Evolutionary conservation across 2,797 vertebrate genomes (phyloP).

Genomic region (Chromobotia macracanthus): DNA sequence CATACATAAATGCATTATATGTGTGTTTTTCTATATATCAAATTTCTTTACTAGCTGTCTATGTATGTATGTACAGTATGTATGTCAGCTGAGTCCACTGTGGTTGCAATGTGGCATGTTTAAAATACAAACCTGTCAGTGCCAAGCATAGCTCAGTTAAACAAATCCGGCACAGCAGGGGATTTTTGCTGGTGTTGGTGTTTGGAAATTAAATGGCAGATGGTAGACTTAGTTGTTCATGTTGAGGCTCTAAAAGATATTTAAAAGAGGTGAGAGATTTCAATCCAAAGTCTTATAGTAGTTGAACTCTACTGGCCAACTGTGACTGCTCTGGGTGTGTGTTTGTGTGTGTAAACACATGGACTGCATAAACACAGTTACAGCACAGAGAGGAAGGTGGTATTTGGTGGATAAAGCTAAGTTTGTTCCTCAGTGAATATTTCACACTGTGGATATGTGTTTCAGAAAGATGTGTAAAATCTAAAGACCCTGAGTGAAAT

Average conservation of each 20-base stretch:
- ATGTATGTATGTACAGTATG: neutral
- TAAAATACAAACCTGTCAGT: neutral
- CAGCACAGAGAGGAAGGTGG: conserved; percentile 41
- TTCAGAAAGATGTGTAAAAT: conserved; percentile 60
- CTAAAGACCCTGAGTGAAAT: conserved; percentile 51
- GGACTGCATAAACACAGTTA: conserved; percentile 49
- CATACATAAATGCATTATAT: neutral
- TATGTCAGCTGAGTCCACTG: neutral
- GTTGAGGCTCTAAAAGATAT: conserved; percentile 4
- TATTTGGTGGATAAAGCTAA: conserved; percentile 55
- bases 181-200: conserved; percentile 9
- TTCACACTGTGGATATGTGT: conserved; percentile 60
- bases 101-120: neutral
- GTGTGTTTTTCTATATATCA: neutral
- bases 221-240: neutral
- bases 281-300: conserved; percentile 16
- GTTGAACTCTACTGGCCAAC: conserved; percentile 22
- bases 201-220: conserved; percentile 11
- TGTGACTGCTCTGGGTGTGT: conserved; percentile 30
- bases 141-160: neutral
- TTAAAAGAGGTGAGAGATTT: conserved; percentile 33
- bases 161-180: neutral
- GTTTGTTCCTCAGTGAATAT: conserved; percentile 59
- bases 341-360: conserved; percentile 35
- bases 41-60: neutral